These are phyloP conservation scores for Bubalus kerabau DNA, from an alignment of 2,113 vertebrate genomes.

Conservation along the genomic window DNA sequence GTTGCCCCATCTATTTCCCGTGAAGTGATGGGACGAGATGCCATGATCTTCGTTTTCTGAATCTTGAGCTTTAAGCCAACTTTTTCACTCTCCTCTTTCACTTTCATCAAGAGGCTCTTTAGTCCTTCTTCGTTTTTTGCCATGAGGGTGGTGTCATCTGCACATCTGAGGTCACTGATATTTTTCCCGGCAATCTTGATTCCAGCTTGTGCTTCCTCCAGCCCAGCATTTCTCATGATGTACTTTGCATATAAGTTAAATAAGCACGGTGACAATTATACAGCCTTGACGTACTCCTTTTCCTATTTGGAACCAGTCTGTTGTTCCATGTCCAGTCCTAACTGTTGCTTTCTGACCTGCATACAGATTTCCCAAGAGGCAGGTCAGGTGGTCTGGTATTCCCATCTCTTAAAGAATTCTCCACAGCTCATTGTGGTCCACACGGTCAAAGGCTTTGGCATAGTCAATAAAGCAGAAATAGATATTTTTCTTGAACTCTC, in stretches of 20 bases:
- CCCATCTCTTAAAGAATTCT: background rate
- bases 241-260: background rate
- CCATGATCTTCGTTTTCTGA: background rate
- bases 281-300: background rate
- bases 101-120: background rate
- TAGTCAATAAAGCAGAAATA: background rate
- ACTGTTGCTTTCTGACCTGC: background rate
- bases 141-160: background rate
- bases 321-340: background rate
- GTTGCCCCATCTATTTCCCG: background rate
- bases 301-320: background rate
- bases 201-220: background rate
- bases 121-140: background rate
- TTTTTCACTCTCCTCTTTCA: background rate
- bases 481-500: background rate
- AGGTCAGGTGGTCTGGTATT: background rate
- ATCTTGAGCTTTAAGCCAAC: background rate
- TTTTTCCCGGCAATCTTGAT: background rate
- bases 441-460: background rate
- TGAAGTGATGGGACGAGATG: background rate
- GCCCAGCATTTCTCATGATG: background rate
- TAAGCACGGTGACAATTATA: background rate
- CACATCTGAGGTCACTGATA: background rate
- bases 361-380: background rate
- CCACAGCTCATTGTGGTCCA: background rate